Percentiles rank a stretch among this genome's conserved stretches.
These are phyloP conservation scores for Sebastes oblongus DNA, from an alignment of 2,797 vertebrate species.

Conservation along the genomic window DNA sequence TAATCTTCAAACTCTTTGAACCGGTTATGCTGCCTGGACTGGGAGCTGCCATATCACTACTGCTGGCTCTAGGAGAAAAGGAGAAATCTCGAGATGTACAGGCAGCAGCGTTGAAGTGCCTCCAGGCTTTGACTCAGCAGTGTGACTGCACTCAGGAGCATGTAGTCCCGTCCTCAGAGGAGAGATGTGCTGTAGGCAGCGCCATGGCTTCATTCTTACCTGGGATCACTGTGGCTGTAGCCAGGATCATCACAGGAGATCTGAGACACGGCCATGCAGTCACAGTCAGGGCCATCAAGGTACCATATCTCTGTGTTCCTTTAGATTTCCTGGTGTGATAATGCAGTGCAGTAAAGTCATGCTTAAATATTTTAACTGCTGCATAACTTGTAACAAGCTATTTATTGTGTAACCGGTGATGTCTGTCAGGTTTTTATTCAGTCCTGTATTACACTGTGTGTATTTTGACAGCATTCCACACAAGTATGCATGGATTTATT, in stretches of 20 bases:
- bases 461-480: no score
- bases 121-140: slow-evolving; percentile 85
- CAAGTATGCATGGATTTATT: no score
- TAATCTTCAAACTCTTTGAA: slow-evolving; percentile 85
- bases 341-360: neutral
- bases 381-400: neutral
- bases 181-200: slow-evolving; percentile 77
- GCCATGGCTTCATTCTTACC: slow-evolving; percentile 93
- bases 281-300: slow-evolving; percentile 83
- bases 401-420: neutral
- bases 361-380: neutral
- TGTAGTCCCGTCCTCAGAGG: slow-evolving; percentile 58
- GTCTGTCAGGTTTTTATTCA: neutral
- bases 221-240: slow-evolving; percentile 83
- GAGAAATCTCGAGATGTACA: slow-evolving; percentile 88
- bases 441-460: neutral
- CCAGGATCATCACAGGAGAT: slow-evolving; percentile 88
- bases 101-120: slow-evolving; percentile 84
- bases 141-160: slow-evolving; percentile 87
- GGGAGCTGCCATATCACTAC: slow-evolving; percentile 88
- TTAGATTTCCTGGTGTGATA: neutral
- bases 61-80: slow-evolving; percentile 87
- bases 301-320: slow-evolving; percentile 6
- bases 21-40: slow-evolving; percentile 86
- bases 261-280: slow-evolving; percentile 89